These are phyloP conservation scores for Tarsius wallacei DNA, from an alignment of 2,797 vertebrate species.

Conservation along the genomic window DNA sequence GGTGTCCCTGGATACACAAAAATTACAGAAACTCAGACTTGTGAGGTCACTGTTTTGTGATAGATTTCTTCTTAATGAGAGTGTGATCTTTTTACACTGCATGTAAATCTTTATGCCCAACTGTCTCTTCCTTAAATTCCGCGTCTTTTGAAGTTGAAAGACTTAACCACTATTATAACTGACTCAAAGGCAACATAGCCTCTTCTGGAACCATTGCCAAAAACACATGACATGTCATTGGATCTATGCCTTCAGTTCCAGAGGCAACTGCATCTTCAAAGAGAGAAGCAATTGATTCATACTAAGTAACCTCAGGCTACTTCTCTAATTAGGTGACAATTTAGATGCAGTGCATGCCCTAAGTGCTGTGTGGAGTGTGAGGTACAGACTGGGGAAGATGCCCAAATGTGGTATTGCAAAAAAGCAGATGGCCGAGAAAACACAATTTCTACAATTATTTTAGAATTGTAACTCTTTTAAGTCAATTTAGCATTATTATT, in stretches of 20 bases:
- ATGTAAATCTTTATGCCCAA: not conserved
- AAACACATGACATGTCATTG: not conserved
- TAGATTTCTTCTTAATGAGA: not conserved
- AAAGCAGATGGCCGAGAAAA: constrained; percentile 53
- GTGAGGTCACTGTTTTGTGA: not conserved
- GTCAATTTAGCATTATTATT: constrained; percentile 38
- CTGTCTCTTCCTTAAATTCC: not conserved
- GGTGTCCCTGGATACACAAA: not conserved
- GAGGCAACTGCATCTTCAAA: constrained; percentile 46
- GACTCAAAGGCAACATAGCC: not conserved
- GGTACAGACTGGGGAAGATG: not conserved
- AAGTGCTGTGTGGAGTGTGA: not conserved
- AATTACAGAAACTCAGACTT: not conserved
- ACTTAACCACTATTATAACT: not conserved
- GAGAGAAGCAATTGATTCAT: constrained; percentile 23
- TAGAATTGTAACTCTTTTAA: not conserved
- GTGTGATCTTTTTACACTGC: not conserved
- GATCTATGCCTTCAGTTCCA: not conserved
- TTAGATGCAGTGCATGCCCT: not conserved
- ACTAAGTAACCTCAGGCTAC: not conserved
- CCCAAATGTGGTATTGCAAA: not conserved
- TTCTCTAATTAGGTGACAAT: constrained; percentile 67
- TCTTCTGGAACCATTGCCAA: not conserved
- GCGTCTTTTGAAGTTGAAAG: constrained; percentile 23
- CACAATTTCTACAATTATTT: constrained; percentile 28